Conservation (phyloP, 2,888 invertebrate species). For the Cephus sareptanus region DNA sequence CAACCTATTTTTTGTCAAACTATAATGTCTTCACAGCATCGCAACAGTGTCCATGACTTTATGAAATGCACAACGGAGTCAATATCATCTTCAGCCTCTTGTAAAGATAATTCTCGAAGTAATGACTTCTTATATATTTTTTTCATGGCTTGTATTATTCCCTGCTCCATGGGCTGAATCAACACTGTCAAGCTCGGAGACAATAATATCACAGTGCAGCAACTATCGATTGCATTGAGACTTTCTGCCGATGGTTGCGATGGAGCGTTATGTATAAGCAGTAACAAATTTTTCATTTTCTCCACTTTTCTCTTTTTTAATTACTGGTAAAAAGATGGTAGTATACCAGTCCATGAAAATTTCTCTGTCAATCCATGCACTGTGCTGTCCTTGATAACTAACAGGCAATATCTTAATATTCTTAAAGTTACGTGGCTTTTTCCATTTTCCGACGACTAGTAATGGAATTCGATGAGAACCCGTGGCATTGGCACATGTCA, state of each 20-base stretch:
- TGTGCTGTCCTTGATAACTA: constrained; percentile 27
- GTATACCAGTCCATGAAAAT: constrained; percentile 24
- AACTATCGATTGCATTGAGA: constrained; percentile 15
- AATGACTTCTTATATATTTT: constrained; percentile 10
- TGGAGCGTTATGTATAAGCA: constrained; percentile 21
- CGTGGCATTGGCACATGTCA: constrained; percentile 43
- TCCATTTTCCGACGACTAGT: constrained; percentile 45
- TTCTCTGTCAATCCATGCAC: constrained; percentile 37
- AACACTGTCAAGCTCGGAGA: constrained; percentile 14
- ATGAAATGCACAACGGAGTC: not conserved
- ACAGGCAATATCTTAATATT: constrained; percentile 25
- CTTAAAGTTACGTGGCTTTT: constrained; percentile 42
- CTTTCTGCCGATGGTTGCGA: constrained; percentile 14
- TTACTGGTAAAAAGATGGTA: not conserved
- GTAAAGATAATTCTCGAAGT: not conserved
- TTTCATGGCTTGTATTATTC: constrained; percentile 18
- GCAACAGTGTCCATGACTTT: too few species aligned
- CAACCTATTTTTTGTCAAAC: too few species aligned
- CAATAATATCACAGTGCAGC: constrained; percentile 12
- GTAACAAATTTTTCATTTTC: constrained; percentile 14
- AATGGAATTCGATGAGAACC: constrained; percentile 44
- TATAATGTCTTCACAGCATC: too few species aligned
- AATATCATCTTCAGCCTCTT: not conserved
- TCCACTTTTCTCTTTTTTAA: too few species aligned
- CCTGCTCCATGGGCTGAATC: constrained; percentile 22